These are phyloP conservation scores for Amphimallon solstitiale DNA, from an alignment of 2,888 invertebrate species.

Conservation along the genomic window DNA sequence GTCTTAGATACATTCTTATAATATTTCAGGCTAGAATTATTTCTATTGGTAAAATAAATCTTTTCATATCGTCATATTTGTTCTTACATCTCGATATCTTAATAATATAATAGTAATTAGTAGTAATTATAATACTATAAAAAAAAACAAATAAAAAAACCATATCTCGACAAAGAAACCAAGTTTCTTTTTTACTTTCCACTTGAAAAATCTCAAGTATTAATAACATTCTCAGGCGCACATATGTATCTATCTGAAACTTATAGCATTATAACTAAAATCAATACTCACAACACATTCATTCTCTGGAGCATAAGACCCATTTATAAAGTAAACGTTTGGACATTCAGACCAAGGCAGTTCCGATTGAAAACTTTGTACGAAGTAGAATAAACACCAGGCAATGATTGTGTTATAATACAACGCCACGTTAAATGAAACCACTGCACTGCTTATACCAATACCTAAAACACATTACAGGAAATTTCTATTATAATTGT, in stretches of 20 bases:
- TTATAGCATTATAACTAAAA: neutral
- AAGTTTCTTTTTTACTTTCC: too few species aligned
- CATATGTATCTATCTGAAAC: neutral
- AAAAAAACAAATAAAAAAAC: too few species aligned
- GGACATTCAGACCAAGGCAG: conserved; percentile 94
- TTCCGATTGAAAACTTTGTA: conserved; percentile 91
- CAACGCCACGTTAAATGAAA: conserved; percentile 94
- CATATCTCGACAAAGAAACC: too few species aligned
- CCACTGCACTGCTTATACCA: conserved; percentile 93
- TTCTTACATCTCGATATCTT: too few species aligned
- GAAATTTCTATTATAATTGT: too few species aligned
- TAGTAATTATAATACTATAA: too few species aligned
- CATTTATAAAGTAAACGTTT: conserved; percentile 81
- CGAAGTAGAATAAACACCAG: conserved; percentile 96
- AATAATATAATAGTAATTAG: too few species aligned
- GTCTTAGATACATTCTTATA: too few species aligned
- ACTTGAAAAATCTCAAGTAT: neutral
- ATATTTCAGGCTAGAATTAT: too few species aligned
- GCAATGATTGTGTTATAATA: conserved; percentile 99
- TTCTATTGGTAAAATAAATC: too few species aligned
- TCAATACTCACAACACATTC: conserved; percentile 79
- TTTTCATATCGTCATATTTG: too few species aligned
- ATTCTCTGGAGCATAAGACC: conserved; percentile 80
- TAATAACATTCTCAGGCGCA: neutral
- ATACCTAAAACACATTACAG: conserved; percentile 80